Evolutionary conservation across 2,797 vertebrate species (phyloP).

Genomic region (Miichthys miiuy): DNA sequence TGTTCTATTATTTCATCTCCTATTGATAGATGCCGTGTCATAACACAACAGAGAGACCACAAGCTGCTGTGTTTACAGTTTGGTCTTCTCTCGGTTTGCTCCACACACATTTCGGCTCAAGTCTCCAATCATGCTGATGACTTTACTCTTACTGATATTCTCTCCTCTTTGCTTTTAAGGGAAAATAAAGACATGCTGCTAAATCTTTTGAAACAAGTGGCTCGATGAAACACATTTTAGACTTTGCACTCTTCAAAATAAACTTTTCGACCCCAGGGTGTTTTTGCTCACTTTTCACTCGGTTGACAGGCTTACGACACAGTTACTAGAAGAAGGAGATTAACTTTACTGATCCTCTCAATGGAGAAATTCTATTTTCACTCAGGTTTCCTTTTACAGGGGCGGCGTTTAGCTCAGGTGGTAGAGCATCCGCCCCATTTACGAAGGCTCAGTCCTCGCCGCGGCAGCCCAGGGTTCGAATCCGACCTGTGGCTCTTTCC

Average conservation of each 20-base stretch:
- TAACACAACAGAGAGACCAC: constrained; percentile 52
- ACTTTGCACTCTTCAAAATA: background rate
- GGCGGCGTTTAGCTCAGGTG: too few relatives aligned
- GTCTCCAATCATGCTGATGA: constrained; percentile 32
- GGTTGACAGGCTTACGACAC: background rate
- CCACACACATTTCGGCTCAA: constrained; percentile 25
- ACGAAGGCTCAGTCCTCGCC: too few relatives aligned
- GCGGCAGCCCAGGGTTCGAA: too few relatives aligned
- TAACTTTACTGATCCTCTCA: too few relatives aligned
- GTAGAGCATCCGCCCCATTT: too few relatives aligned
- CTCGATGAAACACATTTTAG: constrained; percentile 6
- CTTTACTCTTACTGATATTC: background rate
- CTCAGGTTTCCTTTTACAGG: too few relatives aligned
- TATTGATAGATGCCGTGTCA: constrained; percentile 59
- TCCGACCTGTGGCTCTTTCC: too few relatives aligned
- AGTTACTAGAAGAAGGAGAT: background rate
- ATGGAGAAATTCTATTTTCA: too few relatives aligned
- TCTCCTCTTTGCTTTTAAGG: constrained; percentile 8
- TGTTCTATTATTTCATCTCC: constrained; percentile 63
- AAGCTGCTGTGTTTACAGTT: constrained; percentile 64
- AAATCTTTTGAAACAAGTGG: background rate
- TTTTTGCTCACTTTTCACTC: background rate
- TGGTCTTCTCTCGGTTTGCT: constrained; percentile 37
- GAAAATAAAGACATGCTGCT: background rate
- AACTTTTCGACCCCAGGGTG: background rate